Conservation (phyloP, 2,113 vertebrate genomes). For the Cryptotis parvus region DNA sequence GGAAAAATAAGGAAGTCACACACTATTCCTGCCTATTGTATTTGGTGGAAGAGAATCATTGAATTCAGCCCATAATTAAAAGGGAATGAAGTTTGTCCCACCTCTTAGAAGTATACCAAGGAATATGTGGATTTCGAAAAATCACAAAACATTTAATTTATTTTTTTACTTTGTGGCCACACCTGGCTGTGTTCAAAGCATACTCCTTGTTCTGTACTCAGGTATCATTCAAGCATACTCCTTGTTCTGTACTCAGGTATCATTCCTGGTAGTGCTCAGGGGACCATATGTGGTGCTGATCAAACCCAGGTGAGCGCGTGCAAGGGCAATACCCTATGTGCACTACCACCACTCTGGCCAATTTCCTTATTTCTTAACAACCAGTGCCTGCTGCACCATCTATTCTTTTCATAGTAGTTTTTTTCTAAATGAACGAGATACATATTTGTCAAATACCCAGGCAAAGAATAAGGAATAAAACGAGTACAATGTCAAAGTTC, state of each 20-base stretch:
- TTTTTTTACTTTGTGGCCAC: too few relatives aligned
- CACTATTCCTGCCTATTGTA: not conserved
- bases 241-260: too few relatives aligned
- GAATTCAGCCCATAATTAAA: slow-evolving; percentile 7
- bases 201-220: too few relatives aligned
- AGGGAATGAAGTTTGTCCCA: not conserved
- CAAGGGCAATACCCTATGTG: too few relatives aligned
- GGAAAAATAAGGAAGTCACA: not conserved
- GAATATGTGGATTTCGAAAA: not conserved
- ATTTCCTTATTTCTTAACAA: slow-evolving; percentile 44
- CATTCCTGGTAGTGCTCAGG: too few relatives aligned
- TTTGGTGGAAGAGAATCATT: slow-evolving; percentile 6
- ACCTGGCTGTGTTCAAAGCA: too few relatives aligned
- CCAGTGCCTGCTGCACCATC: not conserved
- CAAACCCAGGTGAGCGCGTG: too few relatives aligned
- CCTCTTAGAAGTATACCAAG: not conserved
- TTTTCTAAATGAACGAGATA: slow-evolving; percentile 29
- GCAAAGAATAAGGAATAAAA: slow-evolving; percentile 39
- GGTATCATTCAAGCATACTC: too few relatives aligned
- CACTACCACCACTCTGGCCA: too few relatives aligned
- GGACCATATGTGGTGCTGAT: too few relatives aligned
- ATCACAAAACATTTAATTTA: slow-evolving; percentile 5
- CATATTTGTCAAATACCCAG: slow-evolving; percentile 30
- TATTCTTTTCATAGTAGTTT: slow-evolving; percentile 37
- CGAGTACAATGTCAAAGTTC: not conserved